Evolutionary conservation across 2,888 invertebrate genomes (phyloP).

Genomic region (Leptothorax acervorum): DNA sequence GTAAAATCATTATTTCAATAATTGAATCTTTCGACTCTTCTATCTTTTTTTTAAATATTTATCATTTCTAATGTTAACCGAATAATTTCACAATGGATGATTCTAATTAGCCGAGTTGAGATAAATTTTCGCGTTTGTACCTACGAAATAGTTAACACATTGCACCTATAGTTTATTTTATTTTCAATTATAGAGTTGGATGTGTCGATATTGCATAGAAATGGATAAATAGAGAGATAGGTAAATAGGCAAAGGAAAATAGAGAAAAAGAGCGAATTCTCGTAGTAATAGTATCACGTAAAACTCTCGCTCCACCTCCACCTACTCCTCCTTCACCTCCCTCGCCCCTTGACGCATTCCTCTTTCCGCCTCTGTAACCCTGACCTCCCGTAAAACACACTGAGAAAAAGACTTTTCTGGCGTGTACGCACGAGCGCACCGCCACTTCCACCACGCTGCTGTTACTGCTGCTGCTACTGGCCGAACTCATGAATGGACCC

Average conservation of each 20-base stretch:
- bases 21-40: not conserved
- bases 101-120: constrained; percentile 6
- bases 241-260: constrained; percentile 6
- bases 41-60: not conserved
- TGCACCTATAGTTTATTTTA: constrained; percentile 64
- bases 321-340: constrained; percentile 23
- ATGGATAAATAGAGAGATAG: not conserved
- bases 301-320: constrained; percentile 64
- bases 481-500: constrained; percentile 82
- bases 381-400: constrained; percentile 82
- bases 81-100: not conserved
- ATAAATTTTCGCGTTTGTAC: constrained; percentile 1
- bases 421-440: constrained; percentile 79
- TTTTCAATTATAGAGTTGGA: constrained; percentile 44
- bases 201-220: constrained; percentile 31
- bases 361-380: constrained; percentile 81
- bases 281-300: constrained; percentile 64
- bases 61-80: not conserved
- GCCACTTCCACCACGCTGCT: constrained; percentile 39
- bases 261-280: not conserved
- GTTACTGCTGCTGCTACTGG: constrained; percentile 65
- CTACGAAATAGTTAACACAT: not conserved
- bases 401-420: constrained; percentile 82
- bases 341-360: constrained; percentile 43
- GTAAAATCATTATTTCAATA: not conserved